Conservation (phyloP, 2,113 vertebrate genomes). For the Asarcornis scutulata region DNA sequence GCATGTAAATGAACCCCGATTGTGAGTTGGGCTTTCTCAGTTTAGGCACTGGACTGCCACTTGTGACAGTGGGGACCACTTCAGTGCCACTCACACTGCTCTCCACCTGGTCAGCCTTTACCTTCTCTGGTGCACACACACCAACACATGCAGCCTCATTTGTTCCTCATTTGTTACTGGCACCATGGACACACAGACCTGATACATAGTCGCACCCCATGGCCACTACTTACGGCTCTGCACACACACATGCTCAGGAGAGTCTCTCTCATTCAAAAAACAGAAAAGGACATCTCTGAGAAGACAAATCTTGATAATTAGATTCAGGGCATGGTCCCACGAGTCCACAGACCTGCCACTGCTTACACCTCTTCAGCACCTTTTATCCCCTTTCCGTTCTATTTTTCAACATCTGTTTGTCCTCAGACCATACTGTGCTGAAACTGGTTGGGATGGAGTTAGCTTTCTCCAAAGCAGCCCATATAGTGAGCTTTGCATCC, state of each 20-base stretch:
- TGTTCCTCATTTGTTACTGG: not conserved
- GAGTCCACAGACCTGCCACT: accelerated
- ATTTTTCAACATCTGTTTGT: not conserved
- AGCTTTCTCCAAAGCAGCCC: no score
- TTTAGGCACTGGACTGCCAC: accelerated
- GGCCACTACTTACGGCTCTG: not conserved
- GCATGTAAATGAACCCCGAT: not conserved
- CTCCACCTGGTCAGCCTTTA: accelerated
- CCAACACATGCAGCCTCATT: accelerated
- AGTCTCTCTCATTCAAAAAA: not conserved
- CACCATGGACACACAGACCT: accelerated
- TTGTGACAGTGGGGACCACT: accelerated
- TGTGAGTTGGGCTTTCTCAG: not conserved
- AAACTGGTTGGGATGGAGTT: not conserved
- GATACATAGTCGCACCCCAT: accelerated
- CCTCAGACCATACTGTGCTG: not conserved
- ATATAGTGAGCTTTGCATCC: no score
- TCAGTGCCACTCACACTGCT: accelerated
- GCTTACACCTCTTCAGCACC: accelerated
- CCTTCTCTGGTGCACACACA: not conserved
- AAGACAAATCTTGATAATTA: accelerated
- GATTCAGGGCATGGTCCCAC: accelerated
- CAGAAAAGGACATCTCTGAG: not conserved
- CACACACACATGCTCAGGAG: not conserved
- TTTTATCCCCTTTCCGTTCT: not conserved